A percentile compares a stretch with the other conserved stretches of the same genome.
phyloP scores from a whole-genome alignment of 1,140 invertebrate species.

The Drosophila leontia region DNA sequence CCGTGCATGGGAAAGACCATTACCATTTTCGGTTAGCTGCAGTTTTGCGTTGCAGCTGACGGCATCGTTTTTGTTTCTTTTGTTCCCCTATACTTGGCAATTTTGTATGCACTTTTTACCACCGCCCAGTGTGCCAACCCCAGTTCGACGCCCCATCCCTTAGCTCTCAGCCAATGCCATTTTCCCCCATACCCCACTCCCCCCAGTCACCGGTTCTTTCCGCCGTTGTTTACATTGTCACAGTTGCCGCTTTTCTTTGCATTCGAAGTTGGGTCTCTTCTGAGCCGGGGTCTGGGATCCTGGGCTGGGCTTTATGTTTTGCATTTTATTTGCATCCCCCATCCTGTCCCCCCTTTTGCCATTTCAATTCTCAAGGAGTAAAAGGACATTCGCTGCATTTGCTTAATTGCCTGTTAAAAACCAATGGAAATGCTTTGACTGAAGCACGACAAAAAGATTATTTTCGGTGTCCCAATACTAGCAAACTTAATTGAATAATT shows the following conservation, averaged over 20 bases:
- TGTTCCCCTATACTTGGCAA: constrained; percentile 72
- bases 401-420: constrained; percentile 68
- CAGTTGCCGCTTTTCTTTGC: constrained; percentile 78
- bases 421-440: background rate
- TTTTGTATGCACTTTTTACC: constrained; percentile 79
- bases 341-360: background rate
- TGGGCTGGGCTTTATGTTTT: constrained; percentile 70
- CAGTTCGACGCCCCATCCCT: background rate
- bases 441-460: constrained; percentile 1
- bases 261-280: constrained; percentile 62
- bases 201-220: constrained; percentile 28
- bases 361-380: constrained; percentile 18
- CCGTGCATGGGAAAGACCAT: constrained; percentile 62
- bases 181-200: background rate
- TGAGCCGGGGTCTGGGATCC: constrained; percentile 17
- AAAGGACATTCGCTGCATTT: constrained; percentile 58
- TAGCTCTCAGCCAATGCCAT: constrained; percentile 4
- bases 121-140: constrained; percentile 1
- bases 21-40: constrained; percentile 75
- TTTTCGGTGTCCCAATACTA: constrained; percentile 1
- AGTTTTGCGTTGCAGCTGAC: constrained; percentile 56
- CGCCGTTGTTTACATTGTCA: constrained; percentile 79
- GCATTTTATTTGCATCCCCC: constrained; percentile 71
- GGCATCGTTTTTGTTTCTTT: constrained; percentile 68
- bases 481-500: background rate